Base-by-base conservation (phyloP, 64 coral and sea anemone genomes). In the Catalaphyllia jardinei region DNA sequence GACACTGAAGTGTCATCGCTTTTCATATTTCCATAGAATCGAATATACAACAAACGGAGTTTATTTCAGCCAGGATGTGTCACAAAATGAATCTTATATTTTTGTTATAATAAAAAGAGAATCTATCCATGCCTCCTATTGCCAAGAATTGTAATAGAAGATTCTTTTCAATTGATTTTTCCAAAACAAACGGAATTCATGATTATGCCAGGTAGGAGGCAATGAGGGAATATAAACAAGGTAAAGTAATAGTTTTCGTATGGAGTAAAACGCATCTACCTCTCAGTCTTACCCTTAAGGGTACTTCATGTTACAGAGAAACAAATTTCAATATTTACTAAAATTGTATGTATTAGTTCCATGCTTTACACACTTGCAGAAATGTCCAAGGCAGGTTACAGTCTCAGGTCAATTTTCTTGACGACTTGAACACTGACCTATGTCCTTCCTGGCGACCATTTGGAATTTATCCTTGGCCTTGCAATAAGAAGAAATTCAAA, bases 171-270 rank as follows among this genome's bases (percentile, higher is more conserved):
- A 79, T 63, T 38, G 79, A 83, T 63, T 67, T 83, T 39, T 42
- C 74, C 35, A 22, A 46, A 85, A 85, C 81, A 71, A 85, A 85
- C 62, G 81, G 81, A 85, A 85, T 85, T 85, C 81, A 71, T 85
- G 81, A 85, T 29, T 85, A 85, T 71, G 8, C 38, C 18, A 71
- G 20, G 35, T 24, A 71, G 63, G 81, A 64, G 62, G 62, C 71
- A 67, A 85, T 29, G 12, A 6, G 49, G 63, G 69, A 83, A 52
- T 27, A 50, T 67, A 72, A 85, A 71, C 80, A 83, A 71, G 52
- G 63, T 85, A 85, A 69, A 69, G 71, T 71, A 85, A 52, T 51
- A 71, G 62, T 85, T 51, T 85, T 71, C 63, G 51, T 51, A 71
- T 71, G 42, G 35, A 20, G 71, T 51, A 85, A 71, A 71, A 85